A percentile compares a stretch with the other conserved stretches of the same genome.
Conservation (phyloP, 2,888 invertebrate species). For the Heliconius cydno region DNA sequence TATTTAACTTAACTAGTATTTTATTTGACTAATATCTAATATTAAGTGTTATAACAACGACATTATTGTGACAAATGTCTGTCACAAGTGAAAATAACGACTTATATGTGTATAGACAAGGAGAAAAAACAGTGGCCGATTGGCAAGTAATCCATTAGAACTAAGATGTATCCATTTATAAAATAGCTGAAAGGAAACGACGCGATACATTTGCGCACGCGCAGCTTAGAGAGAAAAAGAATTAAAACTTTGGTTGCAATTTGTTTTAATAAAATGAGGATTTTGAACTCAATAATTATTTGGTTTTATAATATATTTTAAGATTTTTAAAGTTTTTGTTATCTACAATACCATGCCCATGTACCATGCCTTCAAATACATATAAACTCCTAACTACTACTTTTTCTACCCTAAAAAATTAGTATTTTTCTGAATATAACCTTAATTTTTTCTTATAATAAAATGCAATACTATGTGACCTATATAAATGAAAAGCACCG, state of each 20-base stretch:
- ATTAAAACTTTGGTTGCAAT: background rate
- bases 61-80: constrained; percentile 39
- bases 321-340: no score
- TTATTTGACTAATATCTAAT: background rate
- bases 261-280: background rate
- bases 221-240: constrained; percentile 21
- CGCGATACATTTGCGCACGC: constrained; percentile 59
- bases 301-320: background rate
- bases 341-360: no score
- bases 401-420: no score
- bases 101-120: constrained; percentile 37
- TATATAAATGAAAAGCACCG: constrained; percentile 3
- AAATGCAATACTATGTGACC: background rate
- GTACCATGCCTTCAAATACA: no score
- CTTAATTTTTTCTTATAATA: background rate
- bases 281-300: constrained; percentile 10
- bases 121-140: constrained; percentile 43
- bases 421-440: no score
- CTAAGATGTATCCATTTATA: constrained; percentile 45
- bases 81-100: constrained; percentile 44
- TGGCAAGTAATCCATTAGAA: constrained; percentile 54
- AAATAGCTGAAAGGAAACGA: constrained; percentile 60
- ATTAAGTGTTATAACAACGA: constrained; percentile 23
- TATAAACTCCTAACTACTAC: no score
- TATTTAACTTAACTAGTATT: background rate